Conservation (phyloP, 2,113 vertebrate genomes). For the Paramisgurnus dabryanus region DNA sequence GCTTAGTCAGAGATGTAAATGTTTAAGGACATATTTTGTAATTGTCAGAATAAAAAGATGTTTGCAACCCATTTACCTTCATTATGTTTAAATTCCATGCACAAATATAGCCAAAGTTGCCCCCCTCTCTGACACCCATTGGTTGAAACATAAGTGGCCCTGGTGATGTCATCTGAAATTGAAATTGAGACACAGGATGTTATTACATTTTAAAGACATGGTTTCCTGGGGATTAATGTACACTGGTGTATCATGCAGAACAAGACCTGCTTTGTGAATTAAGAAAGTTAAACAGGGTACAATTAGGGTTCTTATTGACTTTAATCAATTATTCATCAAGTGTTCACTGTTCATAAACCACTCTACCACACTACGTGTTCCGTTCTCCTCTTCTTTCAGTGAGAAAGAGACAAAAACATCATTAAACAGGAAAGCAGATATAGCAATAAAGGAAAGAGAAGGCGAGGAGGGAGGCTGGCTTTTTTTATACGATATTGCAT, state of each 20-base stretch:
- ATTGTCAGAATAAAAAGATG: neutral
- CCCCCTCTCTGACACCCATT: neutral
- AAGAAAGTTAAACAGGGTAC: too few species aligned
- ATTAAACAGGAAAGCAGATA: neutral
- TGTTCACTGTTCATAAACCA: neutral
- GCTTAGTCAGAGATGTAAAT: neutral
- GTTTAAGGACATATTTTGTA: neutral
- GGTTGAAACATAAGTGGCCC: neutral
- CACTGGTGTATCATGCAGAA: neutral
- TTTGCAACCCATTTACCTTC: neutral
- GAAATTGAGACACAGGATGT: neutral
- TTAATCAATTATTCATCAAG: too few species aligned
- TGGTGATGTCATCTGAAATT: neutral
- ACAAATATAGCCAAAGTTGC: too few species aligned
- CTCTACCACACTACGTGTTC: neutral
- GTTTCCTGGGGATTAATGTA: too few species aligned
- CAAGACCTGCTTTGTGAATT: neutral
- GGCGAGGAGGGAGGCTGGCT: neutral
- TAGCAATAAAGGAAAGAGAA: neutral
- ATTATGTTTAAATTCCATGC: too few species aligned
- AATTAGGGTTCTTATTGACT: too few species aligned
- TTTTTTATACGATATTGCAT: conserved; percentile 32
- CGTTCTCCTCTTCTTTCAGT: neutral
- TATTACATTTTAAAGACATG: too few species aligned
- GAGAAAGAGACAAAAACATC: neutral